Base-by-base conservation (phyloP, 1,140 invertebrate species). In the Drosophila tropicalis region DNA sequence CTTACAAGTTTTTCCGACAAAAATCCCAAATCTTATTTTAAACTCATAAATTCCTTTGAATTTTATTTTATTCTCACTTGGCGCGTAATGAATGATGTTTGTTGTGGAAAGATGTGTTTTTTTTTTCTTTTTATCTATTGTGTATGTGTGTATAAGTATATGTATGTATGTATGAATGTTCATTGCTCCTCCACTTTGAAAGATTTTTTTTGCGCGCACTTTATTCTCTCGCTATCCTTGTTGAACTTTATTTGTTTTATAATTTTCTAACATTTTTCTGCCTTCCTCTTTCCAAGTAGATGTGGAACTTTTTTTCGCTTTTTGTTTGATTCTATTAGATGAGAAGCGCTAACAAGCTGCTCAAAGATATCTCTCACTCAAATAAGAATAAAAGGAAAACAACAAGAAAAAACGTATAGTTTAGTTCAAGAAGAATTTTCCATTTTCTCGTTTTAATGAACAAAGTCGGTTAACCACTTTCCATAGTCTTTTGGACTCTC, bases 281-380 rank as follows among this genome's bases (percentile, higher is more conserved):
- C 22, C 1, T 1, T 22, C 22, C 1, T 22, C 25, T 29, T 29
- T 29, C 3, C 25, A 29, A 29, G 25, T 29, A 5, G 5, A 29
- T 5, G 3, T 29, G 4, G 5, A 29, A 29, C 25, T 29, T 29
- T 29, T 29, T 29, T 22, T 22, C 4, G 7, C 15, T 19, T 47
- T n/a, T 57, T 57, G 25, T 36, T 57, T 57, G 25, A 34, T 13
- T 29, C 10, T 57, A 34, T 57, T 57, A 34, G 55, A 57, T 15
- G 29, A n/a, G 15, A 17, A 17, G 41, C n/a, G 55, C 29, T 57
- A 57, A 57, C 55, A 57, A 57, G 55, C 34, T 36, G 55, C n/a
- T 57, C 55, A 57, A 57, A 34, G 15, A 47, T 2, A 47, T 34
- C 55, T 29, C 15, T 57, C 29, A 29, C n/a, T 57, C 6, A 36